Evolutionary conservation across 2,888 invertebrate genomes (phyloP), one percentile per base, ranked within the genome.

Genomic region (Panopea generosa): DNA sequence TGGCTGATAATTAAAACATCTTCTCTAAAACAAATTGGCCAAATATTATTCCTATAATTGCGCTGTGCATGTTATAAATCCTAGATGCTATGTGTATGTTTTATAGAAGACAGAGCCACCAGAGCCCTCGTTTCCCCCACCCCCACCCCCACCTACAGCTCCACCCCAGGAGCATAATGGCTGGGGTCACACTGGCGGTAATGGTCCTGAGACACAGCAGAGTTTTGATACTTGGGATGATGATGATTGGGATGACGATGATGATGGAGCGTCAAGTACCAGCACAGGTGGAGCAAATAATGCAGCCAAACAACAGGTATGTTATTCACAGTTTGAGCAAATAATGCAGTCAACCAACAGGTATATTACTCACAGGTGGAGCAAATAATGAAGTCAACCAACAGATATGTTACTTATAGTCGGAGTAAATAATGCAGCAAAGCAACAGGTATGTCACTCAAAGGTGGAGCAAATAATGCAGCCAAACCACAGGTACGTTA

Each of bases 181-280:
- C n/a, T 50, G 69, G 14, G 49, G 76, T 45, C 57, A 61, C 20
- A 50, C 77, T 45, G 47, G 40, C 0, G 62, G 47, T 29, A 69
- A 61, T 1, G 60, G 29, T 18, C 50, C 59, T 4, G 61, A 68
- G 16, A 26, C 63, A n/a, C 87, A 87, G 69, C 82, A 82, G 47
- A 86, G 86, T 60, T 96, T 96, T 86, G 96, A 97, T 87, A 96
- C 96, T 87, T 96, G 96, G 96, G 96, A 97, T 88, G 97, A 97
- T 89, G 96, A 96, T 55, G 79, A 83, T 20, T 83, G 84, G 55
- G 96, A 97, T 90, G 97, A 97, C 79, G 86, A 85, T 43, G 87
- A 88, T 69, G 87, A 88, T 73, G 77, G 82, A 26, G 84, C 85
- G 24, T 87, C 83, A 11, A 87, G 89, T 71, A 88, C 89, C 20